These are phyloP conservation scores for Sus cebifrons DNA, from an alignment of 2,797 vertebrate genomes.

Conservation along the genomic window DNA sequence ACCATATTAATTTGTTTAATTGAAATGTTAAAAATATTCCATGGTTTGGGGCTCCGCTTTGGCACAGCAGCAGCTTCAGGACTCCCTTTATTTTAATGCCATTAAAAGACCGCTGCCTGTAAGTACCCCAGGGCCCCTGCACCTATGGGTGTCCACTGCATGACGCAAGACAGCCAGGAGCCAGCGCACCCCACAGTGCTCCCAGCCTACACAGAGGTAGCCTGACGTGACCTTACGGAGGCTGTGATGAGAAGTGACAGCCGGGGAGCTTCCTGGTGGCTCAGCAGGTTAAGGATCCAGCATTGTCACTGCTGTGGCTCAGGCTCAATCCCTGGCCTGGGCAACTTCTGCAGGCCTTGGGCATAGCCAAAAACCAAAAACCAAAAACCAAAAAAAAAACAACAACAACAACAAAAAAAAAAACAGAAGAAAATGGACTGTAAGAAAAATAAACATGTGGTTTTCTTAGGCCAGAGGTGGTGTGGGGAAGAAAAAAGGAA, in stretches of 20 bases:
- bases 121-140: rapidly evolving
- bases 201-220: rapidly evolving
- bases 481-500: no score
- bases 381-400: no score
- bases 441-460: no score
- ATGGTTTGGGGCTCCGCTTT: neutral
- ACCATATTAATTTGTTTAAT: neutral
- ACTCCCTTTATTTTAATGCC: neutral
- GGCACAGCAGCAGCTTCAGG: rapidly evolving
- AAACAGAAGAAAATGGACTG: no score
- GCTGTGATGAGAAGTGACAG: neutral
- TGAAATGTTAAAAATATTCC: neutral
- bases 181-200: rapidly evolving
- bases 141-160: rapidly evolving
- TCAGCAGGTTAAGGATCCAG: no score
- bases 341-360: no score
- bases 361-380: no score
- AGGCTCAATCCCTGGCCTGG: no score
- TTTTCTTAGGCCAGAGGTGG: no score
- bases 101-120: neutral
- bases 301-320: no score
- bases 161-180: neutral
- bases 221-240: rapidly evolving
- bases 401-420: no score
- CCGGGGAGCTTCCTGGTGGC: no score